Conservation (phyloP, 2,797 vertebrate species). For the Microctenopoma steveboyesi region DNA sequence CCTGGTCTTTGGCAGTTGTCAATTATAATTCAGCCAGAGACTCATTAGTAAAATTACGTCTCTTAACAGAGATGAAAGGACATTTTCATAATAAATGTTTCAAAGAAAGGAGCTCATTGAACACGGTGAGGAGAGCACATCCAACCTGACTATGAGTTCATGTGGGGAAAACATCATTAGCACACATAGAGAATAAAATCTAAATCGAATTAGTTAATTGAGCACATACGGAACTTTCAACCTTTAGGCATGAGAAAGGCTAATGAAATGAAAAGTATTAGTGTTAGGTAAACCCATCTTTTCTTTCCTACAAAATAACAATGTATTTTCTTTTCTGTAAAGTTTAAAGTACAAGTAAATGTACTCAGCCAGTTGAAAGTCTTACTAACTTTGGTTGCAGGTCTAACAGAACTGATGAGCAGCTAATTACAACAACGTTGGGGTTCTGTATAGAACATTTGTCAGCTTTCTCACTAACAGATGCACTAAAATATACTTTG, state of each 20-base stretch:
- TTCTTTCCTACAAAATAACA: too few species aligned
- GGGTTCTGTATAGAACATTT: neutral
- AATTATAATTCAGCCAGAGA: slow-evolving; percentile 63
- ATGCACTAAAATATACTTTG: too few species aligned
- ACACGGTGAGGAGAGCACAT: slow-evolving; percentile 21
- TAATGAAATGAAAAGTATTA: neutral
- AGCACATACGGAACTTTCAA: neutral
- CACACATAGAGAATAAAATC: neutral
- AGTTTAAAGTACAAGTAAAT: too few species aligned
- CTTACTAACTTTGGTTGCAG: too few species aligned
- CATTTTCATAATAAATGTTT: slow-evolving; percentile 70
- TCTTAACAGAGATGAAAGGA: slow-evolving; percentile 57
- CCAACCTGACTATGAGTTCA: neutral
- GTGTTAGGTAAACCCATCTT: too few species aligned
- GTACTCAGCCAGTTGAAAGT: too few species aligned
- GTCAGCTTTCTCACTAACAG: neutral
- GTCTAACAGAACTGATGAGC: too few species aligned
- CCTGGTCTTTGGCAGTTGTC: slow-evolving; percentile 70
- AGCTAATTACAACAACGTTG: neutral
- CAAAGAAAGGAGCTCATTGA: slow-evolving; percentile 15
- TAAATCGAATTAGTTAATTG: neutral
- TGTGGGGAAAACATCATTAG: slow-evolving; percentile 10
- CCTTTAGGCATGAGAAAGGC: neutral
- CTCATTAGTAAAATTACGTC: slow-evolving; percentile 71
- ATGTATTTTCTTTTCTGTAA: too few species aligned